These are phyloP conservation scores for Agriopis marginaria DNA, from an alignment of 2,888 invertebrate species.

Conservation along the genomic window DNA sequence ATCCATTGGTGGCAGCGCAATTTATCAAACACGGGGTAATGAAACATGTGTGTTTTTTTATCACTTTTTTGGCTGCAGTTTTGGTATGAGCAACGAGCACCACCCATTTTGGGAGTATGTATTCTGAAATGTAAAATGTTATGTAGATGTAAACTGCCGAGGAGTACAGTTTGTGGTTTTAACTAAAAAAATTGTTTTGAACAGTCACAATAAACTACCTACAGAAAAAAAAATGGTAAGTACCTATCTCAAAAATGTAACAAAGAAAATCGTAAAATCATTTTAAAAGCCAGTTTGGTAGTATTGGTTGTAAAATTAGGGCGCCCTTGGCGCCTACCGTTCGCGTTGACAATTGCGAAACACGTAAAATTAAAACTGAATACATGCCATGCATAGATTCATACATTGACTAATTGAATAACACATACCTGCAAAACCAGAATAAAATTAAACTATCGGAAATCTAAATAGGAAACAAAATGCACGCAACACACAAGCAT, in stretches of 20 bases:
- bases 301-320: no score
- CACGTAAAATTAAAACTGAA: no score
- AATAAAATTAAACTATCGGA: not conserved
- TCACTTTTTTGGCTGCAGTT: constrained; percentile 83
- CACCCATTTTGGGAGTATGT: constrained; percentile 78
- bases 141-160: not conserved
- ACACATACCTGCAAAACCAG: not conserved
- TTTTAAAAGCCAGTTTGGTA: no score
- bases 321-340: no score
- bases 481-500: not conserved
- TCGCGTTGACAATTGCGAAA: no score
- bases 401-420: not conserved
- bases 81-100: constrained; percentile 86
- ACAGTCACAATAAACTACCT: no score
- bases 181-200: not conserved
- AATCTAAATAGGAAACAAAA: not conserved
- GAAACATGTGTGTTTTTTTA: constrained; percentile 86
- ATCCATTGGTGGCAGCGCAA: constrained; percentile 87
- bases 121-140: constrained; percentile 10
- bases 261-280: no score
- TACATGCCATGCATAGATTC: no score
- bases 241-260: no score
- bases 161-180: not conserved
- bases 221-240: no score
- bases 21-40: constrained; percentile 87